Evolutionary conservation across 2,113 vertebrate species (phyloP), one percentile per base, ranked within the genome.

Genomic region (Periophthalmodon schlosseri): DNA sequence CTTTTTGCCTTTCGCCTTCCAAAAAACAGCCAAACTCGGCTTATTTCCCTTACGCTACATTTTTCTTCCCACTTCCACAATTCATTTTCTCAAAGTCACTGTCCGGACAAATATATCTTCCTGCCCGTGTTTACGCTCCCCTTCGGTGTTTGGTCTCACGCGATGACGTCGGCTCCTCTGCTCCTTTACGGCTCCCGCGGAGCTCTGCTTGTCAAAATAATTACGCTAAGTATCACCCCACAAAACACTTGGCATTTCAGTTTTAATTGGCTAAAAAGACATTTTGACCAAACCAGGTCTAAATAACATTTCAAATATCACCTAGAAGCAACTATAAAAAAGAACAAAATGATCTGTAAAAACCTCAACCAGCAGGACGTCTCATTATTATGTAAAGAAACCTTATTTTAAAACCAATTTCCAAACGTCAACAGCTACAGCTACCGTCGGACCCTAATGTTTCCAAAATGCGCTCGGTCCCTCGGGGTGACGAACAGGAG

Each of bases 321-420:
- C 21, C 54, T 11, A 23, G n/a, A 23, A 12, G 54, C 28, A 28
- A 57, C 20, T 13, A 0, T 21, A 57, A 57, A 23, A 9, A 12
- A 2, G 0, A 57, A 23, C 14, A 23, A 57, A 57, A 12, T 4
- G 11, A 13, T 12, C 56, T 23, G 21, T 52, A 52, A 52, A 5
- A 52, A 52, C 16, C 49, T 52, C 49, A 52, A 13, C 10, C 56
- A 23, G 23, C 11, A 57, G 13, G 56, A 57, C 50, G 16, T 20
- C 18, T 57, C n/a, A 57, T 2, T 57, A 23, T 57, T 23, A 23
- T 57, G 9, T 12, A 3, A 57, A 21, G 21, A 23, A 57, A 23
- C 11, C 21, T 23, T 90, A 90, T 92, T 93, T 28, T 91, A 93
- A 93, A 91, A 93, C 91, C 90, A 75, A 91, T 90, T 85, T 84